A percentile compares a stretch with the other conserved stretches of the same genome.
These are phyloP conservation scores for Embidobia sp. DNA, from an alignment of 2,888 invertebrate genomes.

Conservation along the genomic window DNA sequence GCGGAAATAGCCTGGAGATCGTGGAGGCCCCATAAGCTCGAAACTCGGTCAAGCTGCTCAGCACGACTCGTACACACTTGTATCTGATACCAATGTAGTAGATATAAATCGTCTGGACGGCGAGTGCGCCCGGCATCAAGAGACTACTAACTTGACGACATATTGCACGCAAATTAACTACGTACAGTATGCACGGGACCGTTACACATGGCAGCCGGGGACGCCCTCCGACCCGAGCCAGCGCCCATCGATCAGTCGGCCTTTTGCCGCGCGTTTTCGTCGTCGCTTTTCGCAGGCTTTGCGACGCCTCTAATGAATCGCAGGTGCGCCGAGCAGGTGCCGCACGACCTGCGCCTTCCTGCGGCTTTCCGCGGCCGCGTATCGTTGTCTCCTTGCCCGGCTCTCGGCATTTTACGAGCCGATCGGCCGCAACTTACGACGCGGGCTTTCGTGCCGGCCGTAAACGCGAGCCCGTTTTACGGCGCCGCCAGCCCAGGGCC, in stretches of 20 bases:
- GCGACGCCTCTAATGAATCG: constrained; percentile 42
- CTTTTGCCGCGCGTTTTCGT: constrained; percentile 15
- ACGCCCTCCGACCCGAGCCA: constrained; percentile 39
- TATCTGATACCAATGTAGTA: constrained; percentile 59
- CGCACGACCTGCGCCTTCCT: neutral
- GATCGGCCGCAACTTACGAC: constrained; percentile 31
- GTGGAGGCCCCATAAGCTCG: constrained; percentile 62
- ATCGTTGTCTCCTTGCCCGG: constrained; percentile 18
- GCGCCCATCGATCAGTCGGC: too few species aligned
- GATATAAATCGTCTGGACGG: constrained; percentile 58
- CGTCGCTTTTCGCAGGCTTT: neutral
- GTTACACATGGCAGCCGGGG: constrained; percentile 44
- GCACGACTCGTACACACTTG: constrained; percentile 58
- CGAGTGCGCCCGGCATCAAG: constrained; percentile 58
- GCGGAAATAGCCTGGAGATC: constrained; percentile 76
- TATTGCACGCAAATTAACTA: constrained; percentile 71
- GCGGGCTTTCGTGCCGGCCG: constrained; percentile 3
- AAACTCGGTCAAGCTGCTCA: constrained; percentile 66
- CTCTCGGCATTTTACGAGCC: constrained; percentile 25
- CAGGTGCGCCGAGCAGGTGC: constrained; percentile 45
- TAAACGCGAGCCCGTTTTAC: constrained; percentile 26
- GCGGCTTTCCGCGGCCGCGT: constrained; percentile 19
- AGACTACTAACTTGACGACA: constrained; percentile 64
- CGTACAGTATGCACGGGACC: constrained; percentile 53
- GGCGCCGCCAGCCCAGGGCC: neutral